These are phyloP conservation scores for Terrapene triunguis DNA, from an alignment of 2,113 vertebrate species.

Conservation along the genomic window DNA sequence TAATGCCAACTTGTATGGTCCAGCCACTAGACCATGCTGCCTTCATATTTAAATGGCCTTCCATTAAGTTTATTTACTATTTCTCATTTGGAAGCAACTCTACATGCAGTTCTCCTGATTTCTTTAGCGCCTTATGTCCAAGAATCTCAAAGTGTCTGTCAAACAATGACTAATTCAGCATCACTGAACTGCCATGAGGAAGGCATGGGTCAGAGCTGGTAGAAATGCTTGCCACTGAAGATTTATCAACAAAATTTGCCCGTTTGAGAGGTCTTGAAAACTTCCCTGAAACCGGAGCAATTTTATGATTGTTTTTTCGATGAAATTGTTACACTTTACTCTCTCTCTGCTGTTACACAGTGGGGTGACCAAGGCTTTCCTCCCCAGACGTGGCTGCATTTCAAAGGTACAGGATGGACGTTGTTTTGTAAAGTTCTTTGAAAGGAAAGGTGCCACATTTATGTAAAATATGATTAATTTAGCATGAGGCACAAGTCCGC, in stretches of 20 bases:
- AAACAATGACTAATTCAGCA: neutral
- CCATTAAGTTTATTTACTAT: neutral
- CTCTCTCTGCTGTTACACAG: neutral
- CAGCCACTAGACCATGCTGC: neutral
- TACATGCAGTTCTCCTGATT: neutral
- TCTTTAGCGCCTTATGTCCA: neutral
- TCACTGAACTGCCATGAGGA: neutral
- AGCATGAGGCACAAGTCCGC: neutral
- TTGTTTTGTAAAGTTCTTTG: neutral
- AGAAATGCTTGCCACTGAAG: neutral
- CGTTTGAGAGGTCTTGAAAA: rapidly evolving
- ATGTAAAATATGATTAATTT: neutral
- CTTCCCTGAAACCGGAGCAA: neutral
- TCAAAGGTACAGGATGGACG: neutral
- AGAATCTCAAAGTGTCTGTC: neutral
- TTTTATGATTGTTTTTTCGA: neutral
- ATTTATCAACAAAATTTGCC: neutral
- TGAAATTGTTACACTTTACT: neutral
- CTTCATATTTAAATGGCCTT: neutral
- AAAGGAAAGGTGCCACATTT: neutral
- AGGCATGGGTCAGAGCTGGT: rapidly evolving
- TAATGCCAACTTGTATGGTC: neutral
- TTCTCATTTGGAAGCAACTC: neutral
- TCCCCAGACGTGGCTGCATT: neutral
- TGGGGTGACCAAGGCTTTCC: neutral